A percentile compares a stretch with the other conserved stretches of the same genome.
These are phyloP conservation scores for Elmis aenea DNA, from an alignment of 2,888 invertebrate species.

Conservation along the genomic window DNA sequence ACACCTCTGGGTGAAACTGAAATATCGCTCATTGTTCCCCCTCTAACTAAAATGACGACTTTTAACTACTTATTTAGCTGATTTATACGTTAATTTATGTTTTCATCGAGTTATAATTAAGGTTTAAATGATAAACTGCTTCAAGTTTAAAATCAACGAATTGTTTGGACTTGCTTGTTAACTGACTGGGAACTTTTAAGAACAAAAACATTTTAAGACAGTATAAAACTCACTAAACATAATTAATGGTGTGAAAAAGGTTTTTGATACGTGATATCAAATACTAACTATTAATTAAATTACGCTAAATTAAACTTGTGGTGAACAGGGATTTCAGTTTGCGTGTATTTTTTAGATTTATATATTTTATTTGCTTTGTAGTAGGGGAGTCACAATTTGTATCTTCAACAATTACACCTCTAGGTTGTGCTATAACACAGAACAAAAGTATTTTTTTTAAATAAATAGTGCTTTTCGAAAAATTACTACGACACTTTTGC, in stretches of 20 bases:
- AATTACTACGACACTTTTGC: too few relatives aligned
- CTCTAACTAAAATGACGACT: slow-evolving; percentile 13
- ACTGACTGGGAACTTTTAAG: too few relatives aligned
- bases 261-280: slow-evolving; percentile 16
- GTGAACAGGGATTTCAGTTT: too few relatives aligned
- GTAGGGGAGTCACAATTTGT: too few relatives aligned
- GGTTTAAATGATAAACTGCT: slow-evolving; percentile 9
- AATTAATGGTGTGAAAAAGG: slow-evolving; percentile 18
- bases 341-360: too few relatives aligned
- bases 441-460: too few relatives aligned
- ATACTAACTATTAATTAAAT: slow-evolving; percentile 16
- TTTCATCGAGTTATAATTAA: slow-evolving; percentile 14
- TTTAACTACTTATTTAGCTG: slow-evolving; percentile 13
- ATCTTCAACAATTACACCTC: too few relatives aligned
- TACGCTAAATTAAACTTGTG: too few relatives aligned
- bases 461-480: too few relatives aligned
- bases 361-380: too few relatives aligned
- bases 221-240: slow-evolving; percentile 5
- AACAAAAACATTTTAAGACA: slow-evolving; percentile 1
- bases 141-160: background rate
- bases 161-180: background rate
- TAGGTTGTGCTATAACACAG: too few relatives aligned
- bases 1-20: slow-evolving; percentile 16
- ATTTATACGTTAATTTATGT: slow-evolving; percentile 17
- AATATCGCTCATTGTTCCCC: slow-evolving; percentile 16